Evolutionary conservation across 2,113 vertebrate genomes (phyloP).

Genomic region (Hemibagrus wyckioides): DNA sequence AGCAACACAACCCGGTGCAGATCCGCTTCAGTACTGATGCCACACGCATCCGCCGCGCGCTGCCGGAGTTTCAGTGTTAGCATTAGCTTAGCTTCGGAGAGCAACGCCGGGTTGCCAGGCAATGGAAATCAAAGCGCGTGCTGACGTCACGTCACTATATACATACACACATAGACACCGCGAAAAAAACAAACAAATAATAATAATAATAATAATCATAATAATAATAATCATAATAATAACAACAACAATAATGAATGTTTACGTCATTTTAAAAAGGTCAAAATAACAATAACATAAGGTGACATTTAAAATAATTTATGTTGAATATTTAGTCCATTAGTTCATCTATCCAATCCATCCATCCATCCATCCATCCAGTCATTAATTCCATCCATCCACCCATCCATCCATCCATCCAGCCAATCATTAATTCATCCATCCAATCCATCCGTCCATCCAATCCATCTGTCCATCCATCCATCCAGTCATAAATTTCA

Average conservation of each 20-base stretch:
- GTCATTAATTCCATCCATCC: background rate
- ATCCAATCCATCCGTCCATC: no score
- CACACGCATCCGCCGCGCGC: constrained; percentile 1
- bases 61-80: constrained; percentile 24
- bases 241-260: background rate
- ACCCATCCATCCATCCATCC: background rate
- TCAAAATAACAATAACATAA: background rate
- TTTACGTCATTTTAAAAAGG: background rate
- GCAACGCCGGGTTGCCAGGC: constrained; percentile 51
- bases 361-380: no score
- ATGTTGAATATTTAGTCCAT: background rate
- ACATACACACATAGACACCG: background rate
- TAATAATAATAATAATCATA: no score
- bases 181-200: no score
- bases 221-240: no score
- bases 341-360: no score
- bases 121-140: constrained; percentile 11
- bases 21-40: background rate
- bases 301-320: background rate
- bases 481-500: background rate
- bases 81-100: constrained; percentile 23
- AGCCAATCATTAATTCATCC: no score
- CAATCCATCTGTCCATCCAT: no score
- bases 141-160: constrained; percentile 23
- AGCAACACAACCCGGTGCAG: background rate